Evolutionary conservation across 2,797 vertebrate genomes (phyloP).

Genomic region (Notamacropus eugenii): DNA sequence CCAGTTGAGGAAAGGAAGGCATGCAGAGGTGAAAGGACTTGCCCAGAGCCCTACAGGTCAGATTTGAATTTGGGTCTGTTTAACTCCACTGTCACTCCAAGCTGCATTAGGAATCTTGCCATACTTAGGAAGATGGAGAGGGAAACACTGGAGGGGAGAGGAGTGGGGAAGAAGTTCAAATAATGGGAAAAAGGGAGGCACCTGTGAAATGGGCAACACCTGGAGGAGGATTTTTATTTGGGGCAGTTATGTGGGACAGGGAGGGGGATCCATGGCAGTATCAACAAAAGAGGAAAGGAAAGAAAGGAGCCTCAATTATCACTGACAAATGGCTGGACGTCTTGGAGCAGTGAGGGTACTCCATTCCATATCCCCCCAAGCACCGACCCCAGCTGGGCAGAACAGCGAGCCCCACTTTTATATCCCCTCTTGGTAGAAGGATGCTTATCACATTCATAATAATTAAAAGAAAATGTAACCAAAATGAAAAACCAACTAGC

Average conservation of each 20-base stretch:
- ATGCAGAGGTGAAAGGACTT: background rate
- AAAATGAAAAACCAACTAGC: background rate
- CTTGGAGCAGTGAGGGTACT: background rate
- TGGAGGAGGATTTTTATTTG: background rate
- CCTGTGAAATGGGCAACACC: too few relatives aligned
- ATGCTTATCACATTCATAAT: background rate
- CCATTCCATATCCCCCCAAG: rapidly evolving
- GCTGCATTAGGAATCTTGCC: background rate
- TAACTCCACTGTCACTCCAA: background rate
- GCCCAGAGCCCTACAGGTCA: background rate
- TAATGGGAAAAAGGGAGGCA: background rate
- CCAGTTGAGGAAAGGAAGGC: background rate
- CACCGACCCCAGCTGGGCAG: background rate
- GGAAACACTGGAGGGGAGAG: background rate
- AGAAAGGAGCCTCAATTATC: background rate
- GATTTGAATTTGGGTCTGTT: background rate
- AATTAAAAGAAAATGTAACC: background rate
- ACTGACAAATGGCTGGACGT: background rate
- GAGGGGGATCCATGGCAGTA: background rate
- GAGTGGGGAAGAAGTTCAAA: too few relatives aligned
- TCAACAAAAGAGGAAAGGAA: background rate
- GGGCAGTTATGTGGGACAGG: background rate
- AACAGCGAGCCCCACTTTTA: background rate
- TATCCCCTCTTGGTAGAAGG: background rate
- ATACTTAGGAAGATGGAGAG: background rate